phyloP scores from a whole-genome alignment of 2,888 invertebrate genomes.

The Lasioglossum villosulum region DNA sequence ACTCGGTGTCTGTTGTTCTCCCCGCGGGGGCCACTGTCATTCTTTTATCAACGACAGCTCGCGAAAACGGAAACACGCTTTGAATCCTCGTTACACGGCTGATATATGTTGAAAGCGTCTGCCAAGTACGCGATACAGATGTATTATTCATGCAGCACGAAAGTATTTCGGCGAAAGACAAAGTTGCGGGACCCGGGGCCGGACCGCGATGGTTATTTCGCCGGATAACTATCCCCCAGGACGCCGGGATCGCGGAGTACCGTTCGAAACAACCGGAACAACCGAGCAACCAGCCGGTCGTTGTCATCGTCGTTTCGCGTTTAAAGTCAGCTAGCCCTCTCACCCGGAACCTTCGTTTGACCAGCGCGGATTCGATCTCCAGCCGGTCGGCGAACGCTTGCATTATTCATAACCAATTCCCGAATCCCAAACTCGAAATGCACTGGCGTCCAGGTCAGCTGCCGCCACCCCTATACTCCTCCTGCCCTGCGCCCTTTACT shows the following conservation, averaged over 20 bases:
- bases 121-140: slow-evolving; percentile 53
- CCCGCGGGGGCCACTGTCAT: slow-evolving; percentile 31
- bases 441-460: slow-evolving; percentile 74
- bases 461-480: slow-evolving; percentile 40
- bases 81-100: slow-evolving; percentile 60
- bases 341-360: slow-evolving; percentile 76
- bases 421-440: slow-evolving; percentile 81
- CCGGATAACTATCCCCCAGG: slow-evolving; percentile 67
- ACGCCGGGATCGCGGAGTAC: slow-evolving; percentile 49
- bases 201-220: slow-evolving; percentile 62
- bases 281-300: slow-evolving; percentile 38
- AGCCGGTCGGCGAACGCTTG: slow-evolving; percentile 72
- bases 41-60: slow-evolving; percentile 57
- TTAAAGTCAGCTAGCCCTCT: slow-evolving; percentile 69
- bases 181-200: slow-evolving; percentile 47
- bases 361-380: slow-evolving; percentile 76
- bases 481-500: slow-evolving; percentile 26
- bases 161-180: slow-evolving; percentile 62
- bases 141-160: slow-evolving; percentile 69
- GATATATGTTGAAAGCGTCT: slow-evolving; percentile 54
- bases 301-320: slow-evolving; percentile 69
- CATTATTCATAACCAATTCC: slow-evolving; percentile 84
- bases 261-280: slow-evolving; percentile 68
- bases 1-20: slow-evolving; percentile 20
- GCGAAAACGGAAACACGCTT: slow-evolving; percentile 58